Conservation (phyloP, 2,113 vertebrate genomes). For the Microcebus ravelobensis region DNA sequence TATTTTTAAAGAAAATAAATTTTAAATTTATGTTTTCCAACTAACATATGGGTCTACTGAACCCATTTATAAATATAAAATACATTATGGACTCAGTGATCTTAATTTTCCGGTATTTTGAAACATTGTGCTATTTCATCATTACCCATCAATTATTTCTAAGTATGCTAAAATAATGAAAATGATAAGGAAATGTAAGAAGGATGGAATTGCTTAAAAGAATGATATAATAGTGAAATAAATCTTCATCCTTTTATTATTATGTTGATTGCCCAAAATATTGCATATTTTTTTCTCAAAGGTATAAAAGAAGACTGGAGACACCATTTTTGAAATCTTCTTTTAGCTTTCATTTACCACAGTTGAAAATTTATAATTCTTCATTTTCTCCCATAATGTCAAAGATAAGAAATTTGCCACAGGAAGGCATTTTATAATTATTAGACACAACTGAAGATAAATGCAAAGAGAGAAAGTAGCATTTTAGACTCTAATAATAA, state of each 20-base stretch:
- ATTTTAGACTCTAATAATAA: background rate
- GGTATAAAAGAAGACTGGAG: background rate
- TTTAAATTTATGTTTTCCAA: background rate
- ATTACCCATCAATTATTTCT: background rate
- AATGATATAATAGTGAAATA: background rate
- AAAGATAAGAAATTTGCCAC: background rate
- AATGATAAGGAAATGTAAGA: background rate
- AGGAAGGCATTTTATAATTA: background rate
- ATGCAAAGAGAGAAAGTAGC: background rate
- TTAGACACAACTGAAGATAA: background rate
- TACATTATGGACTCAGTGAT: background rate
- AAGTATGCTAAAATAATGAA: background rate
- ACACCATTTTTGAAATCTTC: background rate
- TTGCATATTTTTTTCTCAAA: background rate
- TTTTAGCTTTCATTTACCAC: background rate
- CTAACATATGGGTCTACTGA: background rate
- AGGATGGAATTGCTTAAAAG: background rate
- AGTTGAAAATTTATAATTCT: background rate
- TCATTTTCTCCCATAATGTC: background rate
- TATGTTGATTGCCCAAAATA: background rate
- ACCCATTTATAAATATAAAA: background rate
- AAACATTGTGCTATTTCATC: background rate
- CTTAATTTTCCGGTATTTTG: background rate
- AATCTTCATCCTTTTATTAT: background rate
- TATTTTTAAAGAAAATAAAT: background rate